Evolutionary conservation across 2,888 invertebrate genomes (phyloP).

Genomic region (Pseudococcus longispinus): DNA sequence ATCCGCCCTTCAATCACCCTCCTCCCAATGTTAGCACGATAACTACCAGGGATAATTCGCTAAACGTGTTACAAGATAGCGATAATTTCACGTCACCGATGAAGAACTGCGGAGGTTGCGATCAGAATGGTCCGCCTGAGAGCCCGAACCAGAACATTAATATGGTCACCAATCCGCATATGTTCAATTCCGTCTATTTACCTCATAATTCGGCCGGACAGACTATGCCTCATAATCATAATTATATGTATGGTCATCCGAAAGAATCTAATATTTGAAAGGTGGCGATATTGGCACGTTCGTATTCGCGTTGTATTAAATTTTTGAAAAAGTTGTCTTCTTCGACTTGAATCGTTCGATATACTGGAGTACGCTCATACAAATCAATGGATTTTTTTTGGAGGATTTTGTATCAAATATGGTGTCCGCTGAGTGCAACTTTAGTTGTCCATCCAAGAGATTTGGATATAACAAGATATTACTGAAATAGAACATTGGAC

Average conservation of each 20-base stretch:
- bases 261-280: too few relatives aligned
- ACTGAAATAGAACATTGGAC: too few relatives aligned
- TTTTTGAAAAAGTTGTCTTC: too few relatives aligned
- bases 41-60: not conserved
- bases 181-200: not conserved
- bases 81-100: not conserved
- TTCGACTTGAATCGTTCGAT: too few relatives aligned
- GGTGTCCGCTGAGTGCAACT: too few relatives aligned
- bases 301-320: too few relatives aligned
- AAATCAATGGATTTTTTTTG: too few relatives aligned
- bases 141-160: conserved; percentile 4
- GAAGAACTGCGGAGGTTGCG: not conserved
- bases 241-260: not conserved
- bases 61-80: not conserved
- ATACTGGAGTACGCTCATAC: too few relatives aligned
- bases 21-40: not conserved
- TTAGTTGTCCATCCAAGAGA: too few relatives aligned
- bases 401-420: too few relatives aligned
- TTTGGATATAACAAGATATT: too few relatives aligned
- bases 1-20: not conserved
- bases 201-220: not conserved
- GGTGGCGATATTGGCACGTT: too few relatives aligned
- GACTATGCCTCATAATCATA: not conserved
- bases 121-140: not conserved
- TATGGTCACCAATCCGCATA: conserved; percentile 2